Conservation (phyloP, 2,797 vertebrate genomes). For the Gymnothorax reevesii region DNA sequence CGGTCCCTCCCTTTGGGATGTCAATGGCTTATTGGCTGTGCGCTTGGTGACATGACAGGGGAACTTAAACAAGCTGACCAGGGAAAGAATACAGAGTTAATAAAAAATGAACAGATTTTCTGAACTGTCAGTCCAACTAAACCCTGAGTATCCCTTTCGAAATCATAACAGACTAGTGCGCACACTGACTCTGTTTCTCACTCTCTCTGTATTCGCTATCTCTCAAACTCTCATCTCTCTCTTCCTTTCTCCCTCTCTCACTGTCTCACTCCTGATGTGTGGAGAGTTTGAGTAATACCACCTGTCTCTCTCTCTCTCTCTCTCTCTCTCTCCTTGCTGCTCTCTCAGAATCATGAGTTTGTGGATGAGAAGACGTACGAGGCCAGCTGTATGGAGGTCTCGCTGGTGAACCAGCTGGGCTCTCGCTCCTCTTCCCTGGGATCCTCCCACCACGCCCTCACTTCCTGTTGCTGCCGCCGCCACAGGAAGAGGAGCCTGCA, state of each 20-base stretch:
- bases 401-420: conserved; percentile 75
- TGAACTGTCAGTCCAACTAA: too few species aligned
- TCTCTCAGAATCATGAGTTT: conserved; percentile 86
- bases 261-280: background rate
- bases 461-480: conserved; percentile 84
- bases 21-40: too few species aligned
- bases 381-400: conserved; percentile 81
- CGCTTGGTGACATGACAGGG: too few species aligned
- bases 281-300: background rate
- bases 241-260: background rate
- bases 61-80: too few species aligned
- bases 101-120: too few species aligned
- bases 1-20: too few species aligned
- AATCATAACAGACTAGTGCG: too few species aligned
- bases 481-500: conserved; percentile 85
- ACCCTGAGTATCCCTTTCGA: too few species aligned
- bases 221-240: background rate
- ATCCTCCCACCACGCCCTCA: conserved; percentile 76
- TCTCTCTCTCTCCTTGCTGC: background rate
- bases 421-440: conserved; percentile 84
- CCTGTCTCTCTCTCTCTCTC: background rate
- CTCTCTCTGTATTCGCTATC: too few species aligned
- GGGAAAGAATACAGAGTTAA: too few species aligned
- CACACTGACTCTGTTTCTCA: too few species aligned
- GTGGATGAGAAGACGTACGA: conserved; percentile 88